Conservation (phyloP, 2,888 invertebrate genomes). For the Dichetophora obliterata region DNA sequence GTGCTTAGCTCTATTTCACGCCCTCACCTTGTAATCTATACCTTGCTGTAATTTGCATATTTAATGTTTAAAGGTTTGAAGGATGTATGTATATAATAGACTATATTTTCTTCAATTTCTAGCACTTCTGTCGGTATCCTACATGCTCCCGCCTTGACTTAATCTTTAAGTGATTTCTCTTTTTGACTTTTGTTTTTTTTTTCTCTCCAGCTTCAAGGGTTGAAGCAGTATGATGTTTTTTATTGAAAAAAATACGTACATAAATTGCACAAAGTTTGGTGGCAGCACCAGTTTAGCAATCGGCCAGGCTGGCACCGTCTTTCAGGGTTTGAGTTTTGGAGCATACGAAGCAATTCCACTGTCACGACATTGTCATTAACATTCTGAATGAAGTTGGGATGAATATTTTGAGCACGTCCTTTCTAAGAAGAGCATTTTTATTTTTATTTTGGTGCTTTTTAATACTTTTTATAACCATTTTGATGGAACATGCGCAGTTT, state of each 20-base stretch:
- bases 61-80: not conserved
- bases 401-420: slow-evolving; percentile 31
- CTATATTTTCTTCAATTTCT: not conserved
- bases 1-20: not conserved
- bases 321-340: not conserved
- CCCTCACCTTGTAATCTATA: not conserved
- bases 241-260: not conserved
- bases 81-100: not conserved
- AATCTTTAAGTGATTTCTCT: not conserved
- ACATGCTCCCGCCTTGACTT: not conserved
- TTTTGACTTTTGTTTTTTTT: not conserved
- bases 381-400: slow-evolving; percentile 24
- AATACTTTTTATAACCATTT: not conserved
- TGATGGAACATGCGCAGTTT: not conserved
- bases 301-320: not conserved
- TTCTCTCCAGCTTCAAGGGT: not conserved
- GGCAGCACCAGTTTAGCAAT: not conserved
- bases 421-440: slow-evolving; percentile 1
- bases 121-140: not conserved
- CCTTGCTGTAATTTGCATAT: slow-evolving; percentile 14
- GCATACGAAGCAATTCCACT: not conserved
- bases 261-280: not conserved
- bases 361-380: slow-evolving; percentile 28
- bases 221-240: not conserved
- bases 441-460: not conserved